Evolutionary conservation across 2,113 vertebrate species (phyloP), one percentile per base, ranked within the genome.

Genomic region (Trichomycterus rosablanca): DNA sequence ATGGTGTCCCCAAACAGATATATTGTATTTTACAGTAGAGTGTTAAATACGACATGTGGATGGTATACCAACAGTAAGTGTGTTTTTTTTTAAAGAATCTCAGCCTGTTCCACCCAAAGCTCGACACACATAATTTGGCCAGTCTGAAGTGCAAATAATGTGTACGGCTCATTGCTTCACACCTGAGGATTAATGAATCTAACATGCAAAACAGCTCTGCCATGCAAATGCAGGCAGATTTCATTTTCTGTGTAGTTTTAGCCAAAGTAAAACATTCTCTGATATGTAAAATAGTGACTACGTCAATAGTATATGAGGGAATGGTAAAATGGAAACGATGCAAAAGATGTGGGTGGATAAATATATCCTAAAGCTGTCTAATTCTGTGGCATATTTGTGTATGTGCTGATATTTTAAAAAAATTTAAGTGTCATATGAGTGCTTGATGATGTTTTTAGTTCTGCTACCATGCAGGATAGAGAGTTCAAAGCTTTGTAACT

Each of bases 41-140:
- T 9, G 30, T 51, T 44, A 57, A 68, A 68, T 65, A 34, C 40
- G 54, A 45, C 55, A 45, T 58, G 45, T 62, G 16, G 51, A 44
- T 66, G 58, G 45, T 48, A 67, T 53, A 49, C 20, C 48, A 34
- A 56, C 11, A 9, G 19, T 9, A 42, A 50, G 20, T 59, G 28
- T 59, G 23, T 51, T 14, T 43, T 37, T 22, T 58, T 42, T 48
- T 63, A 22, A 37, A 51, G 20, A 35, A 39, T 12, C 28, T 11
- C 3, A 19, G 4, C 12, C 16, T 39, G 5, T 18, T 28, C 22
- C 15, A 14, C 5, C 24, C 50, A 39, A 53, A n/a, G n/a, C n/a
- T n/a, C n/a, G n/a, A 57, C 26, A 63, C 48, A 53, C 18, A 49
- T 23, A 54, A 49, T 55, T 10, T n/a, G 30, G 24, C 45, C 51